Evolutionary conservation across 2,888 invertebrate species (phyloP), one percentile per base, ranked within the genome.

Genomic region (Acrobeloides nanus): DNA sequence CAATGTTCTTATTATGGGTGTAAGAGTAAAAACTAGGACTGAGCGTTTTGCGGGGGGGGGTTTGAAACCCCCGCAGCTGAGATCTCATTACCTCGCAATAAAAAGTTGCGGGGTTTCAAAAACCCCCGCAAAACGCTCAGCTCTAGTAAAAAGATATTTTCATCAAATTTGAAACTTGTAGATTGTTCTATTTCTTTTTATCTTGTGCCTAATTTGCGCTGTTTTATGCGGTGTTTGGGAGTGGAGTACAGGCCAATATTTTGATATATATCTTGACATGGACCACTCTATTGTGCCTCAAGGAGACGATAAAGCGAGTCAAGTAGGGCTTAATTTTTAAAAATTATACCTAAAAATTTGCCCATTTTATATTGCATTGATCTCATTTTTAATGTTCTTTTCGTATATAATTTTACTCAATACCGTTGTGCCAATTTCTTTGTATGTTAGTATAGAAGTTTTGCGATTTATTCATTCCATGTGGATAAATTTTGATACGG

Each of bases 401-500:
- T 95, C 95, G 27, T 97, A 97, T 79, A 89, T 92, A 74, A 97
- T 97, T 77, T 89, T 97, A 70, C 83, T 97, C 78, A 97, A 97
- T 81, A 97, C 95, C 73, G 92, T 95, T 74, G 95, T 97, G 81
- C 95, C 95, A 79, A 97, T 97, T 77, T 95, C 93, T 70, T 83
- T 97, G 59, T 95, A 97, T 80, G 93, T 95, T 74, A 82, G 81
- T 75, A 81, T 83, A 20, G 82, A 89, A 82, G 85, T 97, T 55
- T 93, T 97, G 75, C 84, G 97, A 73, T 89, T 97, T 76, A 86
- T 86, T 72, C 93, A 97, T 79, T 95, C 93, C 79, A 87, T 92
- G 79, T 84, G 89, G 75, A 97, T 97, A 74, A 95, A 97, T 80
- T 95, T 92, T 89, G 97, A 97, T 79, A 85, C 87, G 74, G 85